Percentiles rank a stretch among this genome's conserved stretches.
phyloP scores from a whole-genome alignment of 2,797 vertebrate species.

The Sphaeramia orbicularis region DNA sequence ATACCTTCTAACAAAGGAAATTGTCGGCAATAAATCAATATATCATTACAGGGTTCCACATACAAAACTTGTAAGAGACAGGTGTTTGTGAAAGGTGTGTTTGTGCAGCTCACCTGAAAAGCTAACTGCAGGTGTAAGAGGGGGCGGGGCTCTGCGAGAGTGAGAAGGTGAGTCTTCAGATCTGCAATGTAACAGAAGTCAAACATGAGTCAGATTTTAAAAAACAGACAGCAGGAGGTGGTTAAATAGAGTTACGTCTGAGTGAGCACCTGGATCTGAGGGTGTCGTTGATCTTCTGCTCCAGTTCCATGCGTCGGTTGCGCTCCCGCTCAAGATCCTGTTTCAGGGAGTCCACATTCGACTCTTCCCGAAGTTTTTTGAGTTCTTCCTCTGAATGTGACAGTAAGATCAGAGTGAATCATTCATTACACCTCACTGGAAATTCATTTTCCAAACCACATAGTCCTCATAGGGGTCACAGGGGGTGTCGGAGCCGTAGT shows the following conservation, averaged over 20 bases:
- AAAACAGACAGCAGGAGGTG: not conserved
- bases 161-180: slow-evolving; percentile 86
- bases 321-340: slow-evolving; percentile 95
- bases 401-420: not conserved
- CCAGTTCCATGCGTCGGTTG: slow-evolving; percentile 88
- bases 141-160: slow-evolving; percentile 79
- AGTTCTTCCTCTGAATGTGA: slow-evolving; percentile 93
- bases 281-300: slow-evolving; percentile 91
- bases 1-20: too few species aligned
- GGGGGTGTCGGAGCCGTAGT: too few species aligned
- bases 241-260: not conserved
- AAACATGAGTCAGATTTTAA: not conserved
- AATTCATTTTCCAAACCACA: not conserved
- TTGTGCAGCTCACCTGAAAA: slow-evolving; percentile 82
- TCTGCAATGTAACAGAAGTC: slow-evolving; percentile 68
- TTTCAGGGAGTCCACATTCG: slow-evolving; percentile 88
- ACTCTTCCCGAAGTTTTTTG: slow-evolving; percentile 93
- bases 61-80: too few species aligned
- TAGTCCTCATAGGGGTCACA: too few species aligned
- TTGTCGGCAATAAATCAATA: too few species aligned
- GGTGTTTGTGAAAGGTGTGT: not conserved
- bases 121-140: slow-evolving; percentile 66
- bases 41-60: too few species aligned
- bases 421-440: not conserved
- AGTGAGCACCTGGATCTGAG: slow-evolving; percentile 86